Evolutionary conservation across 2,113 vertebrate genomes (phyloP), one percentile per base, ranked within the genome.

Genomic region (Progne subis): DNA sequence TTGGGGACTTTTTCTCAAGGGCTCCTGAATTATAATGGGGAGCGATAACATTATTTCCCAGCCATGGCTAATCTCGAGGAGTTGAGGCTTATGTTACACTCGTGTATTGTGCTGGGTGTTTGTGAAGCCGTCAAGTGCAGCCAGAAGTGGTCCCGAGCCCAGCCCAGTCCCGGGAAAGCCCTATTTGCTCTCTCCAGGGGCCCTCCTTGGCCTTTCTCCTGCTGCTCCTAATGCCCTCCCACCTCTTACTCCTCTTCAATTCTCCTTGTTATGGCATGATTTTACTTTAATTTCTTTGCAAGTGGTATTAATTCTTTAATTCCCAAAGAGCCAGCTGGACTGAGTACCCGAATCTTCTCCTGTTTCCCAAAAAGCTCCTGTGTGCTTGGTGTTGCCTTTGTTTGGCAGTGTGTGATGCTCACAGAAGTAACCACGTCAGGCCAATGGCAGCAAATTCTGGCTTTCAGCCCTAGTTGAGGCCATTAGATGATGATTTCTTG

Each of bases 11-110:
- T 95, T 93, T 18, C 18, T 94, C 49, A 93, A 96, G 93, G 83
- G 84, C 72, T 96, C 69, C 79, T 94, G 87, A 91, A 61, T 41
- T 57, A 68, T 82, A 77, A 80, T 43, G 65, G 69, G 82, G 75
- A 94, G 56, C 3, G 94, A 96, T 97, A 97, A 95, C 61, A 74
- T 72, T 81, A 92, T 97, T 98, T 96, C 95, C 85, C 93, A 97
- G 92, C 88, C 87, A 34, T 77, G 4, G 20, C 53, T 97, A 93
- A 94, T 97, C 96, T 96, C 21, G 5, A 97, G 92, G 83, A 93
- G 86, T 17, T 4, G 15, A 41, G 87, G 97, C 95, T 95, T 92
- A 23, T 84, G 46, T 94, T 96, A 63, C 41, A 56, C 52, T 96
- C 1, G 0, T 82, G 90, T 69, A 93, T 90, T 93, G 91, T 29